These are phyloP conservation scores for Drosophila fulvimacula DNA, from an alignment of 2,888 invertebrate species.

Conservation along the genomic window DNA sequence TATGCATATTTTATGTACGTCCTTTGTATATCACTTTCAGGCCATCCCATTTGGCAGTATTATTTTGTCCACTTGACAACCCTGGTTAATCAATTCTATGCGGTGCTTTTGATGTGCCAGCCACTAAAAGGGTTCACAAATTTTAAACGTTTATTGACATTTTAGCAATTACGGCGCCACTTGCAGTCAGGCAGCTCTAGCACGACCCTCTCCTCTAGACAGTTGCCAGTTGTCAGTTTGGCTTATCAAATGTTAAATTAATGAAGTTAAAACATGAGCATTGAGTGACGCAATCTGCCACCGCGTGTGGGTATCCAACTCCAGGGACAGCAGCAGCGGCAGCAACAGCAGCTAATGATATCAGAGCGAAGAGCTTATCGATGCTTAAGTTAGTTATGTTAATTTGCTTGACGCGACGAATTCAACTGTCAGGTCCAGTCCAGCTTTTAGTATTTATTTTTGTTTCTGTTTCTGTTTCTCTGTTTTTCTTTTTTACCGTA, in stretches of 20 bases:
- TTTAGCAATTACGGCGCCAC: conserved; percentile 53
- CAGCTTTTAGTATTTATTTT: conserved; percentile 31
- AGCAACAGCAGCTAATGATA: conserved; percentile 63
- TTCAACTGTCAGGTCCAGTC: conserved; percentile 54
- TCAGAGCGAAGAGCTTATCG: conserved; percentile 71
- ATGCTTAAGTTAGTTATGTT: conserved; percentile 78
- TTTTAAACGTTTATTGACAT: conserved; percentile 62
- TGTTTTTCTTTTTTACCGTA: conserved; percentile 41
- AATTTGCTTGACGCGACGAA: conserved; percentile 57
- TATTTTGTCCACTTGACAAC: conserved; percentile 46
- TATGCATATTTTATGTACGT: too few relatives aligned
- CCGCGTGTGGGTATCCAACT: conserved; percentile 24
- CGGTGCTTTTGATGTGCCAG: conserved; percentile 47
- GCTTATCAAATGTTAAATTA: conserved; percentile 78
- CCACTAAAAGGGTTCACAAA: conserved; percentile 40
- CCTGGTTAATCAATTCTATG: conserved; percentile 62
- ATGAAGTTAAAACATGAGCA: conserved; percentile 68
- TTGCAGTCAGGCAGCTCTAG: conserved; percentile 18
- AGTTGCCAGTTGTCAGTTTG: conserved; percentile 22
- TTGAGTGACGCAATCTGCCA: conserved; percentile 44
- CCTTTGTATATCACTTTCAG: not conserved
- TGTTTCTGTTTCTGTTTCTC: not conserved
- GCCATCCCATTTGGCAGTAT: not conserved
- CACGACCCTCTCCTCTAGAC: conserved; percentile 7
- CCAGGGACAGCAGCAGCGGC: conserved; percentile 12